These are phyloP conservation scores for Athene cunicularia DNA, from an alignment of 2,113 vertebrate genomes.

Conservation along the genomic window DNA sequence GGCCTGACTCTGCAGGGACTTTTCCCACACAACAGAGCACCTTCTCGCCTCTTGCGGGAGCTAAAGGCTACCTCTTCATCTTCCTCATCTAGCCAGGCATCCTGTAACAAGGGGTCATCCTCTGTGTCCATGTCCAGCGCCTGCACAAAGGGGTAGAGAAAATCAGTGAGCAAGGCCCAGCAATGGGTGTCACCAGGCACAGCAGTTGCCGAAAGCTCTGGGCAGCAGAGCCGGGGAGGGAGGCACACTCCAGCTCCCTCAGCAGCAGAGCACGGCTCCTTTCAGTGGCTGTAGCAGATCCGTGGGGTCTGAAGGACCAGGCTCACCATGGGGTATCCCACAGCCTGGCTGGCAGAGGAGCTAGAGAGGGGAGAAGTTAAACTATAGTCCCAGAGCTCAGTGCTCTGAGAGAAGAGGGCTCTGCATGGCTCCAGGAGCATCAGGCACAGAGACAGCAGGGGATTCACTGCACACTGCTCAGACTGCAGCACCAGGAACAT, in stretches of 20 bases:
- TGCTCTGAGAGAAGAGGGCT: not conserved
- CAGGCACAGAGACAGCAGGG: not conserved
- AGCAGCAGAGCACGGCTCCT: not conserved
- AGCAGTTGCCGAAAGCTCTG: not conserved
- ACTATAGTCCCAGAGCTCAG: not conserved
- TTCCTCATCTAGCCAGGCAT: conserved; percentile 80
- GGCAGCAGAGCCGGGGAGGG: not conserved
- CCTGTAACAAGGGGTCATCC: conserved; percentile 88
- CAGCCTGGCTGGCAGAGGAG: not conserved
- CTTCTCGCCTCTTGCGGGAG: conserved; percentile 11
- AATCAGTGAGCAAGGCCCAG: not conserved
- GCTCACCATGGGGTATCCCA: not conserved
- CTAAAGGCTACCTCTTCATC: conserved; percentile 74
- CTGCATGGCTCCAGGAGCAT: not conserved
- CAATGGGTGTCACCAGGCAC: not conserved
- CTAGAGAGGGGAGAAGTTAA: not conserved
- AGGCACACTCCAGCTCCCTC: not conserved
- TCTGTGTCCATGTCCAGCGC: conserved; percentile 85
- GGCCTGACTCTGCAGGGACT: conserved; percentile 61
- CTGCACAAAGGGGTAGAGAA: conserved; percentile 14
- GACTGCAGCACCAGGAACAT: not conserved
- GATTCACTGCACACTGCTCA: not conserved
- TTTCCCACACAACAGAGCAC: conserved; percentile 54
- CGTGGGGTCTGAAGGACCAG: not conserved
- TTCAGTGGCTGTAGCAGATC: not conserved